Evolutionary conservation across 1,140 invertebrate genomes (phyloP), one percentile per base, ranked within the genome.

Genomic region (Drosophila nigromelanica): DNA sequence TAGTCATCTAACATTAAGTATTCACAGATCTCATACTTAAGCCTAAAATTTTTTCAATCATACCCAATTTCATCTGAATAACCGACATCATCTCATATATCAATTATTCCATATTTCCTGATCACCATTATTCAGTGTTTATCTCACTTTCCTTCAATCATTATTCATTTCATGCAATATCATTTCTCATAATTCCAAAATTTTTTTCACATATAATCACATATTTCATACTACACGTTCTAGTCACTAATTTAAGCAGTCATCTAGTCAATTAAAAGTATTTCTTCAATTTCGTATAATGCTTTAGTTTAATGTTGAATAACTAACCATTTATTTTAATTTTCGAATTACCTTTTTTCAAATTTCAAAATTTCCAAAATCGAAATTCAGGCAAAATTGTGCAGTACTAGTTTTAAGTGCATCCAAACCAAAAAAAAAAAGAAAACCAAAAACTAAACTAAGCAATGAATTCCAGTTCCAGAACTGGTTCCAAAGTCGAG

Each of bases 321-420:
- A 39, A 55, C 45, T 58, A 63, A 64, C 1, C 40, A 6, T 72
- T 75, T 58, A 42, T 42, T 64, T 59, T 8, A 7, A 51, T 60
- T 67, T 67, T 61, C 56, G 27, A 33, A 45, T 45, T 33, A 45
- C 27, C 21, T 27, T 33, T 33, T 56, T 45, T 15, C 21, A 45
- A 45, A 45, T 18, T 58, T 45, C 50, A 59, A 73, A 80, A 78
- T 15, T 12, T 37, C 42, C 50, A 45, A 76, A 73, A 72, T 58
- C 52, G 70, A 89, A 87, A 81, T 90, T 90, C 90, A 91, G 90
- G 90, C 90, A 64, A 91, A 91, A 86, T 79, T 80, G 90, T 91
- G 90, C 90, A 91, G 90, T 91, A 91, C 78, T 91, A 90, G 67
- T 58, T 74, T 78, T 89, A 89, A 89, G 86, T 71, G 30, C 40